Base-by-base conservation (phyloP, 2,888 invertebrate genomes). In the Aspidiotus rigidus region DNA sequence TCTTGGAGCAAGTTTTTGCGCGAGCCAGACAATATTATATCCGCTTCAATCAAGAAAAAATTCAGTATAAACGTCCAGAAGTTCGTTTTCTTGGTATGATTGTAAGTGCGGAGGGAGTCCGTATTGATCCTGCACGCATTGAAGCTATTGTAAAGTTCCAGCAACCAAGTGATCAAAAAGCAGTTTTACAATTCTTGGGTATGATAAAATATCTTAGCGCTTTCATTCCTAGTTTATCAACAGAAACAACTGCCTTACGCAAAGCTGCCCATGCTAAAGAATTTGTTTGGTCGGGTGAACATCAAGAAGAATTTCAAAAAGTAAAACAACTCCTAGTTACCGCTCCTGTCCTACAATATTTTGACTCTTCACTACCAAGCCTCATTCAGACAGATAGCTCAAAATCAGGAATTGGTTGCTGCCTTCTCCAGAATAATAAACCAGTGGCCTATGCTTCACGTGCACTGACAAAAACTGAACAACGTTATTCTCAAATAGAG, bases 151-250 rank as follows among this genome's bases (percentile, higher is more conserved):
- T n/a, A n/a, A n/a, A n/a, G n/a, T n/a, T n/a, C n/a, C n/a, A n/a
- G n/a, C n/a, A n/a, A n/a, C n/a, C n/a, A n/a, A n/a, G n/a, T n/a
- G n/a, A n/a, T n/a, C n/a, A n/a, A n/a, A n/a, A n/a, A n/a, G n/a
- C n/a, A n/a, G n/a, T n/a, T n/a, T n/a, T n/a, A n/a, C n/a, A n/a
- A n/a, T n/a, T n/a, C n/a, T n/a, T n/a, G n/a, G n/a, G n/a, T n/a
- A n/a, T n/a, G n/a, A n/a, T n/a, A n/a, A n/a, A n/a, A n/a, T n/a
- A n/a, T n/a, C n/a, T n/a, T n/a, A n/a, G n/a, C n/a, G n/a, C n/a
- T n/a, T 74, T 71, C 62, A 69, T 73, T 49, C 72, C 66, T 42
- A 72, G 71, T 54, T 69, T 70, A 13, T 70, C 73, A 9, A 69
- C 72, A 15, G 55, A 72, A 44, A 72, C 69, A 42, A 64, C 67